phyloP scores from a whole-genome alignment of 2,888 invertebrate genomes.

The Poecilobothrus nobilitatus region DNA sequence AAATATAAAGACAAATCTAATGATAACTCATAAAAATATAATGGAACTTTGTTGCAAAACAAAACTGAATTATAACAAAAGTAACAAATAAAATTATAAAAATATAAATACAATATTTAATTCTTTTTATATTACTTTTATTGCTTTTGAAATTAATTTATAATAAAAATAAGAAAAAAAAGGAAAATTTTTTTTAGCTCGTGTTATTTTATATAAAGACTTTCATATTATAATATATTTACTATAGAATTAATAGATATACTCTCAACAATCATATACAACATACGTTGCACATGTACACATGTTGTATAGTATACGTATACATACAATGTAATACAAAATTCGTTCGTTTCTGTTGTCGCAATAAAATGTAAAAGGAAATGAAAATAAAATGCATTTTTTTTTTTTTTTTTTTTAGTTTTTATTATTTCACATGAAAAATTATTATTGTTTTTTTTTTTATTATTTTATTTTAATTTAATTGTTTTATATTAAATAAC shows the following conservation, averaged over 20 bases:
- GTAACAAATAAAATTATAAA: background rate
- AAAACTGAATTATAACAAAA: background rate
- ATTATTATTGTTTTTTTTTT: background rate
- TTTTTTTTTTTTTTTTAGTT: background rate
- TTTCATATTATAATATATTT: too few relatives aligned
- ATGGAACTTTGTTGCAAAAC: background rate
- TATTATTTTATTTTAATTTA: background rate
- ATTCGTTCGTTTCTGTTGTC: background rate
- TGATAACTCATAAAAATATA: background rate
- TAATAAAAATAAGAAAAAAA: background rate
- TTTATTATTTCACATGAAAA: background rate
- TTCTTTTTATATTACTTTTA: slow-evolving; percentile 2
- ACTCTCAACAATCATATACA: too few relatives aligned
- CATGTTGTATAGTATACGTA: background rate
- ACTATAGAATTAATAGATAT: too few relatives aligned
- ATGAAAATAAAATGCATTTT: background rate
- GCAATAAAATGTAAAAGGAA: background rate
- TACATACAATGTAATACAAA: background rate
- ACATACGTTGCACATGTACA: too few relatives aligned
- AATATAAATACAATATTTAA: background rate
- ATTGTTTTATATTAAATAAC: slow-evolving; percentile 6
- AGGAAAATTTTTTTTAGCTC: background rate
- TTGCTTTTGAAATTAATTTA: slow-evolving; percentile 1
- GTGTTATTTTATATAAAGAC: background rate
- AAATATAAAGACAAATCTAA: too few relatives aligned